A percentile compares a stretch with the other conserved stretches of the same genome.
These are phyloP conservation scores for Leptobrachium leishanense DNA, from an alignment of 2,113 vertebrate genomes.

Conservation along the genomic window DNA sequence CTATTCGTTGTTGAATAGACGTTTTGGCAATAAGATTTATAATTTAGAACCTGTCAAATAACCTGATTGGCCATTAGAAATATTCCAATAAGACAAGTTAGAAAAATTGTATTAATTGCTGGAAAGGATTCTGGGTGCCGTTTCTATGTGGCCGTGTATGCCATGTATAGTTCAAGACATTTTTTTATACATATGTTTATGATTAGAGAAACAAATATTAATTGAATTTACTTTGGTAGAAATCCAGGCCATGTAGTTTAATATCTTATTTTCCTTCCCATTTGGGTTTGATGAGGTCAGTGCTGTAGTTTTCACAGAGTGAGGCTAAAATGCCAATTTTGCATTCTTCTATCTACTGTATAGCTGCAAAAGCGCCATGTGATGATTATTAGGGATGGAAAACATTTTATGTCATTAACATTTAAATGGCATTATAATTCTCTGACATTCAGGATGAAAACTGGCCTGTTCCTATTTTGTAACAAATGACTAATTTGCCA, in stretches of 20 bases:
- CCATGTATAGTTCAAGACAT: not conserved
- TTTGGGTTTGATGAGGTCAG: not conserved
- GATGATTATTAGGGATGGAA: too few species aligned
- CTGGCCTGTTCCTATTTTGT: too few species aligned
- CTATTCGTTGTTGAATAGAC: not conserved
- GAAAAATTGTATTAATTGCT: not conserved
- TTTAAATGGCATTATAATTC: too few species aligned
- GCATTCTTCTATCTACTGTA: too few species aligned
- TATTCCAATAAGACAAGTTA: not conserved
- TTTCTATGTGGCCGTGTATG: not conserved
- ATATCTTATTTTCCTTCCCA: slow-evolving; percentile 5
- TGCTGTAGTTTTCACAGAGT: not conserved
- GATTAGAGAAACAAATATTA: slow-evolving; percentile 7
- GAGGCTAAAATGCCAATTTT: too few species aligned
- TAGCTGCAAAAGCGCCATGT: too few species aligned
- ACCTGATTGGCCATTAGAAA: slow-evolving; percentile 10
- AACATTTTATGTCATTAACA: too few species aligned
- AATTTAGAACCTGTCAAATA: slow-evolving; percentile 15
- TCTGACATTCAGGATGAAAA: too few species aligned
- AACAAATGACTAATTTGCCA: too few species aligned
- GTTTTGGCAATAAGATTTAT: not conserved
- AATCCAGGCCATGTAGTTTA: slow-evolving; percentile 19
- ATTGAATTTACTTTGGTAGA: slow-evolving; percentile 26
- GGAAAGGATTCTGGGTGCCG: not conserved
- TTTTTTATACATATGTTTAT: slow-evolving; percentile 4